Evolutionary conservation across 2,113 vertebrate species (phyloP), one percentile per base, ranked within the genome.

Genomic region (Eptesicus fuscus): DNA sequence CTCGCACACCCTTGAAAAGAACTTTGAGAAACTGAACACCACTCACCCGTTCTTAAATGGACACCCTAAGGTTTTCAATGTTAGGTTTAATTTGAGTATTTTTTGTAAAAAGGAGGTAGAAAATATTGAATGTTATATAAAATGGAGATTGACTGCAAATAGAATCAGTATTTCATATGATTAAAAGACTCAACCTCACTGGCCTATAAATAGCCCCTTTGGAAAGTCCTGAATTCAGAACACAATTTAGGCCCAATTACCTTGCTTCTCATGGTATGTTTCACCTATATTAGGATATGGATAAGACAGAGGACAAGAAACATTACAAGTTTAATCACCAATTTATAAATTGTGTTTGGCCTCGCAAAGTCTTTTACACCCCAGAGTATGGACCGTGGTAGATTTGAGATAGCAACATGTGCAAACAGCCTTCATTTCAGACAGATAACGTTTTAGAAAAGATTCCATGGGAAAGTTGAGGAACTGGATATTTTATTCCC

Each of bases 361-460:
- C 88, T 71, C 25, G 69, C 49, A 28, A 76, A 93, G 11, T 63
- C 69, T 93, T 86, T 86, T 42, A 77, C 2, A 47, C 17, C 35
- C 63, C 61, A 28, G 67, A 76, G 1, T 32, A 73, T 44, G 23
- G 63, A 28, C 37, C 37, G 4, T 18, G 35, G 28, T 56, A 83
- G 35, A 16, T 74, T 67, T 87, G 28, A 11, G 56, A 16, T 53
- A 28, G 22, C 7, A 79, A 9, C 16, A 16, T 23, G 1, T 40
- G 42, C 44, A 87, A 63, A 83, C 53, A 13, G 73, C 63, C 16
- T 88, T 80, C 37, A 44, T 82, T 23, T 80, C n/a, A 70, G 69
- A 67, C 59, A 83, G 70, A 1, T 42, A 93, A 93, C 42, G 47
- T 88, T 82, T 78, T 85, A 78, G 88, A 44, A 94, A 93, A 87